Base-by-base conservation (phyloP, 1,140 invertebrate species). In the Eurosta solidaginis region DNA sequence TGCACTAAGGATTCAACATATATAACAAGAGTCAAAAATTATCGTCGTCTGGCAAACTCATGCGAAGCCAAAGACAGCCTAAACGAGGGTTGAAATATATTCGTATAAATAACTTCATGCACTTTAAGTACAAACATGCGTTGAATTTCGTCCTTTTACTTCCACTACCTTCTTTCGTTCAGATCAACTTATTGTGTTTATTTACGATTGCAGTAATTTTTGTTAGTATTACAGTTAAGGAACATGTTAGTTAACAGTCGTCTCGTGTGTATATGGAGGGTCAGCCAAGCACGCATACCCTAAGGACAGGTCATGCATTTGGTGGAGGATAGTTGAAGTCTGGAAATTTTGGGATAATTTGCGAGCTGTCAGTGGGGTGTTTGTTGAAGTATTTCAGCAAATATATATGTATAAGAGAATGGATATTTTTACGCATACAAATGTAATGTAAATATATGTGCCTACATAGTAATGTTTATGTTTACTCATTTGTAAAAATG, bases 271-370 rank as follows among this genome's bases (percentile, higher is more conserved):
- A 68, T 68, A 42, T 68, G 59, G 59, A 40, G 9, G 59, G 59
- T 68, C 59, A 68, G 36, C 20, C 33, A 20, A n/a, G n/a, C 33
- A 40, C 59, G 29, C 1, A 12, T 20, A 17, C 17, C 59, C 59
- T n/a, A 12, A 68, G 59, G 59, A 25, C 25, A 27, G 9, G 27
- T n/a, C 20, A 14, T 17, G 9, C 59, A 68, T 36, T 68, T 20
- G 27, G 59, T 40, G 59, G 59, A 40, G n/a, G 59, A 36, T 40
- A 68, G 59, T 36, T 68, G 59, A 68, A 68, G 59, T 40, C 59
- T n/a, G n/a, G 20, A 68, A 68, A 68, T 68, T 68, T 29, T 68
- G 17, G 33, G 29, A 68, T 29, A 68, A 68, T 68, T 68, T 68
- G 33, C 33, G 9, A 6, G 59, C 59, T 12, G 33, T n/a, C 33